Percentiles rank a stretch among this genome's conserved stretches.
These are phyloP conservation scores for Polymixis lichenea DNA, from an alignment of 2,888 invertebrate species.

Conservation along the genomic window DNA sequence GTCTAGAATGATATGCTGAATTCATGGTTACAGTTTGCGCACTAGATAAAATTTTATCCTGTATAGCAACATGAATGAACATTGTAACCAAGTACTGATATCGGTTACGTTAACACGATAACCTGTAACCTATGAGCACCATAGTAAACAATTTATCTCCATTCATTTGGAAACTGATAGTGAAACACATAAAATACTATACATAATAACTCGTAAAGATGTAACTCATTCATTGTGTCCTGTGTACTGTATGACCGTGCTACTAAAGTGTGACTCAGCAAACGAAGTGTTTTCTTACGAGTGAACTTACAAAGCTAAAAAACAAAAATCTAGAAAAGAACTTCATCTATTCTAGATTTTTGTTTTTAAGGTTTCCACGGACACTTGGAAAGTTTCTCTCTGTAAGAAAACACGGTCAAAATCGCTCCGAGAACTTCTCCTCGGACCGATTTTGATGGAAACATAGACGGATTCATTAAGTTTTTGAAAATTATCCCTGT, in stretches of 20 bases:
- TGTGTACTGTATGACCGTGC: not conserved
- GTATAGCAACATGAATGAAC: conserved; percentile 14
- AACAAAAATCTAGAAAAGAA: not conserved
- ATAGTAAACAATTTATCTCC: conserved; percentile 45
- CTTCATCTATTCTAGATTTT: no score
- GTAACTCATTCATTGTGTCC: conserved; percentile 12
- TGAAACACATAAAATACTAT: conserved; percentile 27
- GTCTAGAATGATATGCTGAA: no score
- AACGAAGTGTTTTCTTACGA: not conserved
- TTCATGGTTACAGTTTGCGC: no score
- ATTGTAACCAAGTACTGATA: conserved; percentile 19
- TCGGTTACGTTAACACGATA: conserved; percentile 23
- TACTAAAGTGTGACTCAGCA: not conserved
- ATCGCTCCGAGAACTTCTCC: no score
- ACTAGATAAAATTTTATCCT: no score
- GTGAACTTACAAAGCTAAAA: no score
- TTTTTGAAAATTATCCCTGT: no score
- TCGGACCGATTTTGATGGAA: no score
- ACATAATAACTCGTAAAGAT: conserved; percentile 23
- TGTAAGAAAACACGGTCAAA: no score
- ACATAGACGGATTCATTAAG: no score
- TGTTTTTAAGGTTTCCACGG: no score
- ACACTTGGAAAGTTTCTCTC: no score
- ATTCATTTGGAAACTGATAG: conserved; percentile 44
- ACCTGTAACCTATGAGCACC: conserved; percentile 40